A percentile compares a stretch with the other conserved stretches of the same genome.
Evolutionary conservation across 2,888 invertebrate genomes (phyloP).

Genomic region (Hyalella azteca): DNA sequence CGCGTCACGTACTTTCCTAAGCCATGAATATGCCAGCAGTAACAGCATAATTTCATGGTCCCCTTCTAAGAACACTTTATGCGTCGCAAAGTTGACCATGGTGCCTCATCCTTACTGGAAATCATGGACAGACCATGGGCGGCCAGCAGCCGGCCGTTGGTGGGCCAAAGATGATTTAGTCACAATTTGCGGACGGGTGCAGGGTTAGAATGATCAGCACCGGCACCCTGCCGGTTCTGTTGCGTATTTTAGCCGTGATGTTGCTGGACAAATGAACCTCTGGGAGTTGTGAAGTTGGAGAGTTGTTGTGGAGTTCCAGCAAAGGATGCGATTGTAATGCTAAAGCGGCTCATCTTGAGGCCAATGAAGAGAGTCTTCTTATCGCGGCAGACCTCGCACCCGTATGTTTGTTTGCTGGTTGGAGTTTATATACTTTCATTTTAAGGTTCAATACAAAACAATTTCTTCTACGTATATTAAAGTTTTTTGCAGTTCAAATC

Average conservation of each 20-base stretch:
- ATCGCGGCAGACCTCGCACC: too few relatives aligned
- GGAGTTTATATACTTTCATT: too few relatives aligned
- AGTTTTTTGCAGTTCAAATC: too few relatives aligned
- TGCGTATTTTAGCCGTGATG: neutral
- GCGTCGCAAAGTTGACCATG: neutral
- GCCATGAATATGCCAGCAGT: neutral
- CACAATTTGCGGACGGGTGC: neutral
- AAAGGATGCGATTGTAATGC: neutral
- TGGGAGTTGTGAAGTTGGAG: conserved; percentile 1
- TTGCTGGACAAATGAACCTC: neutral
- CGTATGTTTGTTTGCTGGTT: too few relatives aligned
- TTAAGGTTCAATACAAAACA: too few relatives aligned
- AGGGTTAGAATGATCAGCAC: neutral
- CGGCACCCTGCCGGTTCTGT: neutral
- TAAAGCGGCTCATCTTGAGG: neutral
- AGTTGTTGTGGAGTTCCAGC: neutral
- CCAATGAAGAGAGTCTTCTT: too few relatives aligned
- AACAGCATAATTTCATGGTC: neutral
- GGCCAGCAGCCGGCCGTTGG: neutral
- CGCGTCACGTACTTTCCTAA: neutral
- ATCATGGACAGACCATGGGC: neutral
- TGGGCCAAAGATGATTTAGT: neutral
- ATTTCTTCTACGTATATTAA: too few relatives aligned
- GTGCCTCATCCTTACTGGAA: neutral
- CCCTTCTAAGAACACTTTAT: neutral